A percentile compares a stretch with the other conserved stretches of the same genome.
These are phyloP conservation scores for Cygnus atratus DNA, from an alignment of 2,113 vertebrate genomes.

Conservation along the genomic window DNA sequence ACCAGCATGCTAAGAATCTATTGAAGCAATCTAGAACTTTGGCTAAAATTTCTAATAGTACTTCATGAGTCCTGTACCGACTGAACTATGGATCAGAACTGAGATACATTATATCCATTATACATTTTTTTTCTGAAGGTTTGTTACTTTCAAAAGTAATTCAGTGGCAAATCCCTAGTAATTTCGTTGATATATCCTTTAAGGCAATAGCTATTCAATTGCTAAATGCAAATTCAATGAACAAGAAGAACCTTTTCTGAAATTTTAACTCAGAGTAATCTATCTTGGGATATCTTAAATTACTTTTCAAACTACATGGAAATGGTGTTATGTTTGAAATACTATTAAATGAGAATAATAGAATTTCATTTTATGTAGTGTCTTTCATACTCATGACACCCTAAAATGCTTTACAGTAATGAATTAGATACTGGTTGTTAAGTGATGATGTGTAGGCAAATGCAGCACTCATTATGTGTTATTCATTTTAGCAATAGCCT, in stretches of 20 bases:
- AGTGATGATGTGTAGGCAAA: conserved; percentile 50
- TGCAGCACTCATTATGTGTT: conserved; percentile 41
- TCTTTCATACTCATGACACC: conserved; percentile 11
- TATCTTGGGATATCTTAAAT: conserved; percentile 50
- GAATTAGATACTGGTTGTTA: conserved; percentile 58
- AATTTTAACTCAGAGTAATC: conserved; percentile 15
- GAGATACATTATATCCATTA: not conserved
- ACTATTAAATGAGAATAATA: conserved; percentile 47
- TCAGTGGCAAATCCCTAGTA: not conserved
- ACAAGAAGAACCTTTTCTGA: not conserved
- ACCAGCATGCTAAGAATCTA: not conserved
- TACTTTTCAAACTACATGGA: conserved; percentile 15
- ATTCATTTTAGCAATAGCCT: conserved; percentile 40
- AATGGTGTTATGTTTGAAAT: conserved; percentile 9
- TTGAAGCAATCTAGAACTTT: not conserved
- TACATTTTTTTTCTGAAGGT: not conserved
- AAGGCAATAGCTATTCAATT: conserved; percentile 18
- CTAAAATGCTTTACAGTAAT: conserved; percentile 31
- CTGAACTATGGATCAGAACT: not conserved
- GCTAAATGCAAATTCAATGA: conserved; percentile 24
- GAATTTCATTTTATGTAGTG: conserved; percentile 39
- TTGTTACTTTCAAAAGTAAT: conserved; percentile 6
- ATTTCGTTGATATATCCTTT: conserved; percentile 37
- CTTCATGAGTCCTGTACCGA: not conserved
- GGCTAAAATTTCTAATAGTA: not conserved